Base-by-base conservation (phyloP, 2,113 vertebrate genomes). In the Pyxicephalus adspersus region DNA sequence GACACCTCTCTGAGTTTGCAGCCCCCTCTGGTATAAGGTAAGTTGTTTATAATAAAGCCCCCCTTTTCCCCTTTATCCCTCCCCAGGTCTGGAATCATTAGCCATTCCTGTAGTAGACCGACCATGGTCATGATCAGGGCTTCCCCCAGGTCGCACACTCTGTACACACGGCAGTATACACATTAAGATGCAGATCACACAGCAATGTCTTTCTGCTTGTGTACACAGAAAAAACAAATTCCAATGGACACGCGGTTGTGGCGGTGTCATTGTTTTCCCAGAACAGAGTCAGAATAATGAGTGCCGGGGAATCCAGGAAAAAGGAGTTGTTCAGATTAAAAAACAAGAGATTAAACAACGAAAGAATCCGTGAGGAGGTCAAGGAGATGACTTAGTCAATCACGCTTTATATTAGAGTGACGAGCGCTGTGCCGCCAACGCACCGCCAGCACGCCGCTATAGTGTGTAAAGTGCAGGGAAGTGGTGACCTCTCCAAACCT, bases 301-400 rank as follows among this genome's bases (percentile, higher is more conserved):
- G 51, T 18, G 70, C 3, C n/a, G 28, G 70, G 57, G 70, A 55
- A 28, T 22, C 70, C 70, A 7, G n/a, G 54, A 52, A 58, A 31
- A 57, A 73, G 54, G 70, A 73, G 26, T 73, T 22, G 50, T 26
- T 28, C 31, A 73, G 52, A 73, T 73, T 73, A 58, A 73, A 73
- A 28, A 58, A 58, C 52, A 73, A 73, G 70, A 19, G 57, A 25
- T 73, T 58, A 57, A 73, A 73, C 57, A 26, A 73, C 55, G 70
- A 34, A 73, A 31, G 70, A 31, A 15, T 26, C 70, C 29, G 26
- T 15, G 70, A 57, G 26, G 22, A 73, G 70, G 70, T 73, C 26
- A 73, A 22, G 20, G 28, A 22, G 70, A 28, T 52, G 22, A 26
- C 26, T 26, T 52, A 28, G 52, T 26, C 20, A 55, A n/a, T 28